Base-by-base conservation (phyloP, 2,888 invertebrate species). In the Aplocera efformata region DNA sequence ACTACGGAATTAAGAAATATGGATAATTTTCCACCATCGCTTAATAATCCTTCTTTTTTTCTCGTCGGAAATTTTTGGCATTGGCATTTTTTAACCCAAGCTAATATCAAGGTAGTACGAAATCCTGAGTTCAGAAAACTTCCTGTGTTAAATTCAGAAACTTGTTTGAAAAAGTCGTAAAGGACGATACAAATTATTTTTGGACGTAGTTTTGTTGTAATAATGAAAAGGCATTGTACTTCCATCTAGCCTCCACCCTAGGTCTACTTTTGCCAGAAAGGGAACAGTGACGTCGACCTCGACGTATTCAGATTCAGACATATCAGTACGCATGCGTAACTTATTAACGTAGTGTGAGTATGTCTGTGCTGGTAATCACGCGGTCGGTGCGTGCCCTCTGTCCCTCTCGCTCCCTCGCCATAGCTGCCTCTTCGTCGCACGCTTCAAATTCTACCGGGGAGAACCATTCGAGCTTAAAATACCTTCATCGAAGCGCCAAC, bases 281-380 rank as follows among this genome's bases (percentile, higher is more conserved):
- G 69, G 78, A 73, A 53, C 75, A 71, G 72, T 80, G 44, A 52
- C 45, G 81, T 76, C 66, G 72, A 63, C 71, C 73, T 69, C 70
- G 69, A 66, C 72, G 67, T 72, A 63, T 69, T 67, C 67, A 67
- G 67, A 69, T 67, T 58, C 63, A 67, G 65, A 67, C 70, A 58
- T 75, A 72, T 72, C 70, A 61, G 71, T 76, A 66, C 82, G 82
- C 83, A 81, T 82, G 83, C 82, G 83, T 82, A 79, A 79, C 67
- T 49, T 20, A 46, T 53, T 62, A 58, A 56, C 52, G 44, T 40
- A 73, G 80, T 82, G 79, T 82, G 78, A 43, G 79, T 79, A 55
- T 53, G 41, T 62, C 78, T 77, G 79, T 79, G 55, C 79, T 83
- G 70, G 68, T 50, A 52, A 75, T 63, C 86, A 85, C 83, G 86